Evolutionary conservation across 2,113 vertebrate species (phyloP).

Genomic region (Microtus richardsoni): DNA sequence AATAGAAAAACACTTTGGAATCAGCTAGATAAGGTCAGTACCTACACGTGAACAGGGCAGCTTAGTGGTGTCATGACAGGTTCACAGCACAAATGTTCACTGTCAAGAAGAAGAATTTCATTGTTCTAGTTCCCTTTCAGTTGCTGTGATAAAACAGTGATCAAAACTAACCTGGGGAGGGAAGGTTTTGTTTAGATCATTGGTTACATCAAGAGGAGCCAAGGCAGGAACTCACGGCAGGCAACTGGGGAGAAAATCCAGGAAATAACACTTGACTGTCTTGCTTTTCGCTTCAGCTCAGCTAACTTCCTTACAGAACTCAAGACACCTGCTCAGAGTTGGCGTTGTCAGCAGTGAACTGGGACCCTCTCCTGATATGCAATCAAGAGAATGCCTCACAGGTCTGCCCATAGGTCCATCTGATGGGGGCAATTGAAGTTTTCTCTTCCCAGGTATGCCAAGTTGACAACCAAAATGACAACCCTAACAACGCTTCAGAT

Average conservation of each 20-base stretch:
- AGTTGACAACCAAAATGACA: not conserved
- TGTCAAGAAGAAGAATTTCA: not conserved
- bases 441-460: too few species aligned
- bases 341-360: not conserved
- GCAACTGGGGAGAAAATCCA: not conserved
- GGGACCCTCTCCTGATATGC: too few species aligned
- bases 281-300: not conserved
- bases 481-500: not conserved
- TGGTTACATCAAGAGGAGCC: too few species aligned
- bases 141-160: not conserved
- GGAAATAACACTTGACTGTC: not conserved
- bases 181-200: not conserved
- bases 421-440: not conserved
- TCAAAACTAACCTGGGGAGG: too few species aligned
- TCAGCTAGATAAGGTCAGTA: not conserved
- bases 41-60: not conserved
- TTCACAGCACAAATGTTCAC: not conserved
- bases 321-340: not conserved
- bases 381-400: not conserved
- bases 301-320: not conserved
- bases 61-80: not conserved
- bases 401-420: not conserved
- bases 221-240: not conserved
- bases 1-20: not conserved
- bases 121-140: not conserved